Evolutionary conservation across 2,113 vertebrate genomes (phyloP).

Genomic region (Pyxicephalus adspersus): DNA sequence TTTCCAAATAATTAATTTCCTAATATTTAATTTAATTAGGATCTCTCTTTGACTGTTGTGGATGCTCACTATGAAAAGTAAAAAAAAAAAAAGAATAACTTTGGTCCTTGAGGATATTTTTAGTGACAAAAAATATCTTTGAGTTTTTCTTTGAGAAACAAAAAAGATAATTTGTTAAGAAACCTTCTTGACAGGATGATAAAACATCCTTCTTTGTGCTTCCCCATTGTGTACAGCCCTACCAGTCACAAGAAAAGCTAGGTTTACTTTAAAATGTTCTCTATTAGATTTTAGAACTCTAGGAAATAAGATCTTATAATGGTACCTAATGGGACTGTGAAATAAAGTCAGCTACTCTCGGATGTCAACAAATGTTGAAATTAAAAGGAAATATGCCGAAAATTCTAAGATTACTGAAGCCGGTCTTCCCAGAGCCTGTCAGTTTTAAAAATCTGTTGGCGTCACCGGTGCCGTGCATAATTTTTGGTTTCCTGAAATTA

Average conservation of each 20-base stretch:
- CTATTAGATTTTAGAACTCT: constrained; percentile 73
- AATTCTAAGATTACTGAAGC: constrained; percentile 67
- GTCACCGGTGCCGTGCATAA: constrained; percentile 54
- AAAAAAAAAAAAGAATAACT: constrained; percentile 51
- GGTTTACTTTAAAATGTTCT: constrained; percentile 77
- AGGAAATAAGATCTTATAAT: constrained; percentile 73
- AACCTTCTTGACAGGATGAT: constrained; percentile 89
- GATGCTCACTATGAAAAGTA: neutral
- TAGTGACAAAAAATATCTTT: constrained; percentile 76
- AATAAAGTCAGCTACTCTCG: constrained; percentile 68
- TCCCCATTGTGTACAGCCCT: constrained; percentile 71
- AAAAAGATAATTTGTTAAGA: constrained; percentile 87
- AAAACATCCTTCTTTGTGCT: constrained; percentile 81
- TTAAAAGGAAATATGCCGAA: constrained; percentile 72
- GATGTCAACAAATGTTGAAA: constrained; percentile 67
- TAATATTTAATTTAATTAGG: too few relatives aligned
- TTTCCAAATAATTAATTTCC: neutral
- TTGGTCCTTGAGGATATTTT: constrained; percentile 74
- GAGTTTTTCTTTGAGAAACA: constrained; percentile 79
- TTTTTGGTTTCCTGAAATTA: constrained; percentile 60
- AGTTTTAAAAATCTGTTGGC: constrained; percentile 61
- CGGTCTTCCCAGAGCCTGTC: constrained; percentile 61
- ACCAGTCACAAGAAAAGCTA: constrained; percentile 77
- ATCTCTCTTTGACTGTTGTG: too few relatives aligned
- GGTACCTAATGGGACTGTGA: constrained; percentile 69